Evolutionary conservation across 2,888 invertebrate genomes (phyloP).

Genomic region (Germaria angustata): DNA sequence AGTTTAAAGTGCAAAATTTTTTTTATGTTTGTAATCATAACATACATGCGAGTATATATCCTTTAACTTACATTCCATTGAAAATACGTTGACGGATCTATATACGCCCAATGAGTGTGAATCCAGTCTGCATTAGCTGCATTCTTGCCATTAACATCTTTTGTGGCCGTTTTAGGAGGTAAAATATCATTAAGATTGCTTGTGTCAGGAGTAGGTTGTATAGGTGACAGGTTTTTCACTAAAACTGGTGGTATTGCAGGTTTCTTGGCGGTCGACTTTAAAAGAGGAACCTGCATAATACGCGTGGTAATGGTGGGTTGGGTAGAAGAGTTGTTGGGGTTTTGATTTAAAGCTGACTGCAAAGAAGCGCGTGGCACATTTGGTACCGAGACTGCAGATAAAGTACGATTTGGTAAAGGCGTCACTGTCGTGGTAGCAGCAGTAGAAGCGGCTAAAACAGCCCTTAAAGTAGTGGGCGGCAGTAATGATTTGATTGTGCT

Average conservation of each 20-base stretch:
- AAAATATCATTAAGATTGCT: constrained; percentile 62
- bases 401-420: constrained; percentile 54
- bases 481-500: constrained; percentile 33
- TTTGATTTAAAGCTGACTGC: constrained; percentile 49
- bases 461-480: constrained; percentile 61
- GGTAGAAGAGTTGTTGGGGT: constrained; percentile 47
- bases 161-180: constrained; percentile 1
- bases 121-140: constrained; percentile 81
- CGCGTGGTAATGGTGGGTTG: constrained; percentile 74
- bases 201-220: constrained; percentile 57
- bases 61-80: constrained; percentile 84
- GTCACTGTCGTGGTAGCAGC: constrained; percentile 16
- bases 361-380: constrained; percentile 47
- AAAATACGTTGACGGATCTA: constrained; percentile 84
- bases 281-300: constrained; percentile 77
- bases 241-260: constrained; percentile 81
- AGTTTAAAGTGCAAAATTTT: background rate
- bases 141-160: constrained; percentile 18
- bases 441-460: constrained; percentile 39
- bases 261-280: constrained; percentile 81
- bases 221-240: constrained; percentile 71
- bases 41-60: background rate
- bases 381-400: constrained; percentile 50
- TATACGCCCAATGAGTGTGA: constrained; percentile 84
- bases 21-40: no score